Evolutionary conservation across 2,113 vertebrate species (phyloP).

Genomic region (Neoarius graeffei): DNA sequence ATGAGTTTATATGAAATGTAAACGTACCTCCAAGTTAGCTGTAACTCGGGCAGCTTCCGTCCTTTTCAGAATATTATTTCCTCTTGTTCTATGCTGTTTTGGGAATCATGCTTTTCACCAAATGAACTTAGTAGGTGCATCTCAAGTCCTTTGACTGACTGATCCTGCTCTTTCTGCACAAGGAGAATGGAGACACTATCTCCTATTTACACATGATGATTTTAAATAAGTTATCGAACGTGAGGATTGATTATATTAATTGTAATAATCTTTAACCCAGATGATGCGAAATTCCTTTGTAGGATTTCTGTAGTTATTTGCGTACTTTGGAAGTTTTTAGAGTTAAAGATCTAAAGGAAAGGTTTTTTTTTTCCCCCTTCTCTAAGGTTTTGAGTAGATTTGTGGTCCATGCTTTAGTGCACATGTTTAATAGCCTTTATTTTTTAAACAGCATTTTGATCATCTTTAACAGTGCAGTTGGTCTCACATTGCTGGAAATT

Average conservation of each 20-base stretch:
- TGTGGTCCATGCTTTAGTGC: neutral
- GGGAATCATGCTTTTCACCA: neutral
- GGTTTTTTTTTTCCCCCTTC: neutral
- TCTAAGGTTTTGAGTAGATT: neutral
- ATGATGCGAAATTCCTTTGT: neutral
- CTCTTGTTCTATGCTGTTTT: conserved; percentile 4
- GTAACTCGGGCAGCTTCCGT: conserved; percentile 9
- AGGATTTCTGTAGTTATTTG: neutral
- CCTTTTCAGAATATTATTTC: neutral
- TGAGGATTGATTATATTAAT: neutral
- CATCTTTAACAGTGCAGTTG: neutral
- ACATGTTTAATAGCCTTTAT: neutral
- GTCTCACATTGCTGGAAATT: neutral
- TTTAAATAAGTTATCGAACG: neutral
- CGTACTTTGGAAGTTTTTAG: conserved; percentile 29
- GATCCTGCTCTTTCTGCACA: neutral
- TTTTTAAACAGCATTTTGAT: conserved; percentile 10
- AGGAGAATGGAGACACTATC: neutral
- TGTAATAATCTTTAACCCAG: neutral
- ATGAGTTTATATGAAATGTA: neutral
- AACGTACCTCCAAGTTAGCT: conserved; percentile 1
- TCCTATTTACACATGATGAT: neutral
- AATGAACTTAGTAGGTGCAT: neutral
- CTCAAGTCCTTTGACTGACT: neutral
- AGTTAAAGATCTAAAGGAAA: neutral